Percentiles rank a stretch among this genome's conserved stretches.
Conservation (phyloP, 2,113 vertebrate genomes). For the Calyptomena viridis region DNA sequence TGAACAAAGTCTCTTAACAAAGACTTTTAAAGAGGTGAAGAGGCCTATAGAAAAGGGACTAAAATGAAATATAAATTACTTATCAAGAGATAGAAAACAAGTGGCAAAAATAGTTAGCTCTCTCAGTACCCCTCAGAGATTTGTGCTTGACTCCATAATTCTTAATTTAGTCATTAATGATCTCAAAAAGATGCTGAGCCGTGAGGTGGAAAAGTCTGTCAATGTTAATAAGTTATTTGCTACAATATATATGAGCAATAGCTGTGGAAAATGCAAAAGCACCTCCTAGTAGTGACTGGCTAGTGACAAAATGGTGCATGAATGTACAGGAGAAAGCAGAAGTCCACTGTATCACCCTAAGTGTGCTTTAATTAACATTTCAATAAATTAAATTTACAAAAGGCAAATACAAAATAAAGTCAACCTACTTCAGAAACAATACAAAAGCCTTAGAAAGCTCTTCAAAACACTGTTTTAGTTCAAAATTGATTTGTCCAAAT, state of each 20-base stretch:
- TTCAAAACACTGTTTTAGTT: background rate
- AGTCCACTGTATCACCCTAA: background rate
- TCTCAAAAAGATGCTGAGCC: background rate
- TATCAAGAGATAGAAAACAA: background rate
- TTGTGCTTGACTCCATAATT: background rate
- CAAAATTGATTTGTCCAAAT: background rate
- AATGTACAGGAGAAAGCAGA: background rate
- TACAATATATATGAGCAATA: background rate
- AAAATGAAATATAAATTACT: background rate
- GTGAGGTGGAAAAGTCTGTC: background rate
- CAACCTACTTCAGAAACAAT: background rate
- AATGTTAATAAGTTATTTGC: background rate
- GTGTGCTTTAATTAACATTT: background rate
- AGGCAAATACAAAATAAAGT: background rate
- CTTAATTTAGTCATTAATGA: constrained; percentile 16
- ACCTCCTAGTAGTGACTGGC: background rate
- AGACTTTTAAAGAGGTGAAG: background rate
- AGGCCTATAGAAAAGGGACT: background rate
- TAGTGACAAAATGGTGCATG: background rate
- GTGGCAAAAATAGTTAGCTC: background rate
- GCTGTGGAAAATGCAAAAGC: background rate
- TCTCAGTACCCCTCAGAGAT: background rate
- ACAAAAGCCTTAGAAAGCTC: background rate
- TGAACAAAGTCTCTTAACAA: background rate
- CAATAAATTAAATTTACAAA: background rate